A percentile compares a stretch with the other conserved stretches of the same genome.
Evolutionary conservation across 2,888 invertebrate genomes (phyloP).

Genomic region (Oasisia sp.): DNA sequence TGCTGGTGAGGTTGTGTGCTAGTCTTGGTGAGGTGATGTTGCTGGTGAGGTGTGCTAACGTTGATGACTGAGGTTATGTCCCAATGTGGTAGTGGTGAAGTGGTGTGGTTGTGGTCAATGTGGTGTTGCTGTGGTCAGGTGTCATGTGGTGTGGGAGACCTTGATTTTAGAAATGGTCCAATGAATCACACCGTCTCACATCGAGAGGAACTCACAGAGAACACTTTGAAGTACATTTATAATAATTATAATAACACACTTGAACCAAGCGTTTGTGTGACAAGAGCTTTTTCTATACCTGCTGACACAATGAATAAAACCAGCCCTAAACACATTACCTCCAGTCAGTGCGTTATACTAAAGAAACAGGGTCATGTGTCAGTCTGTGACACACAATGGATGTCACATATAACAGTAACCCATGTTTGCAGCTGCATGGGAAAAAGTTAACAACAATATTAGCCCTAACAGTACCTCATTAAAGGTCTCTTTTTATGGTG

Average conservation of each 20-base stretch:
- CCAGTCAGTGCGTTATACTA: not conserved
- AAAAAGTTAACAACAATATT: not conserved
- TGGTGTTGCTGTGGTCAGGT: not conserved
- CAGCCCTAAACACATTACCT: not conserved
- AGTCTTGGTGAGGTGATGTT: too few relatives aligned
- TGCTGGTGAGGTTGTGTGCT: too few relatives aligned
- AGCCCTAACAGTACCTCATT: not conserved
- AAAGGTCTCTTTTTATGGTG: not conserved
- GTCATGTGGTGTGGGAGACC: not conserved
- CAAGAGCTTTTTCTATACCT: not conserved
- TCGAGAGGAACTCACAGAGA: not conserved
- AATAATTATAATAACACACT: conserved; percentile 10
- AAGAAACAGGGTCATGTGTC: not conserved
- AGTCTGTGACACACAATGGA: not conserved
- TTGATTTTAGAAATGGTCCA: not conserved
- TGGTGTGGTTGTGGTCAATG: too few relatives aligned
- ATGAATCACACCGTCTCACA: not conserved
- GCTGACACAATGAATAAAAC: too few relatives aligned
- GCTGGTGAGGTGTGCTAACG: too few relatives aligned
- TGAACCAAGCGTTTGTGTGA: not conserved
- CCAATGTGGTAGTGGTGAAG: too few relatives aligned
- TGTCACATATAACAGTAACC: not conserved
- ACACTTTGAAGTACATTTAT: not conserved
- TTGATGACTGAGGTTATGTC: too few relatives aligned
- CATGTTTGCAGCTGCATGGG: not conserved